A percentile compares a stretch with the other conserved stretches of the same genome.
Evolutionary conservation across 53 echinoderm and acorn worm genomes (phyloP).

Genomic region (Paelopatides confundens): DNA sequence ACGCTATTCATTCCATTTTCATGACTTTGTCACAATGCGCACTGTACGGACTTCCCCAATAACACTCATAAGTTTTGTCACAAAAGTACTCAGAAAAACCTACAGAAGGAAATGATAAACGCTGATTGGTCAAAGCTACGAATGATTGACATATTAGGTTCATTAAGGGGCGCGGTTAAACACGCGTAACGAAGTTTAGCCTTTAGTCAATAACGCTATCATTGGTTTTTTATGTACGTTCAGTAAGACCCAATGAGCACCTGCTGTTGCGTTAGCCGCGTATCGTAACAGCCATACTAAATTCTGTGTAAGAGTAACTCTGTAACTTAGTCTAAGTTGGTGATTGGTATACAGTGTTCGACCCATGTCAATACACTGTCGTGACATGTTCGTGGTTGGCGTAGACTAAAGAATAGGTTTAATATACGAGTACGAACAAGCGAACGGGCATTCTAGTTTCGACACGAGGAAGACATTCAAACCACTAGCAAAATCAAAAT

Average conservation of each 20-base stretch:
- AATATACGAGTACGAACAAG: slow-evolving; percentile 3
- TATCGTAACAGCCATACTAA: slow-evolving; percentile 11
- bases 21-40: neutral
- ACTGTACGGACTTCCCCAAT: neutral
- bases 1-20: slow-evolving; percentile 20
- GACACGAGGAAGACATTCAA: neutral
- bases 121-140: slow-evolving; percentile 36
- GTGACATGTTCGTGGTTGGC: slow-evolving; percentile 34
- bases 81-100: slow-evolving; percentile 22
- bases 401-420: neutral
- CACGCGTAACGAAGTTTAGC: slow-evolving; percentile 52
- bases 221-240: slow-evolving; percentile 40
- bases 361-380: slow-evolving; percentile 33
- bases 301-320: slow-evolving; percentile 32
- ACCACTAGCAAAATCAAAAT: neutral
- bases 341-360: slow-evolving; percentile 32
- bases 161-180: slow-evolving; percentile 43
- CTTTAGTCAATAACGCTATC: slow-evolving; percentile 43
- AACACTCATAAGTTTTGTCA: neutral
- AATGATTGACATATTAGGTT: slow-evolving; percentile 33
- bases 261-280: slow-evolving; percentile 35
- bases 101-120: neutral
- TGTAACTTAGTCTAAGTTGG: slow-evolving; percentile 39
- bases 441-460: slow-evolving; percentile 1
- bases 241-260: slow-evolving; percentile 1